Evolutionary conservation across 2,113 vertebrate genomes (phyloP), one percentile per base, ranked within the genome.

Genomic region (Rhizomys pruinosus): DNA sequence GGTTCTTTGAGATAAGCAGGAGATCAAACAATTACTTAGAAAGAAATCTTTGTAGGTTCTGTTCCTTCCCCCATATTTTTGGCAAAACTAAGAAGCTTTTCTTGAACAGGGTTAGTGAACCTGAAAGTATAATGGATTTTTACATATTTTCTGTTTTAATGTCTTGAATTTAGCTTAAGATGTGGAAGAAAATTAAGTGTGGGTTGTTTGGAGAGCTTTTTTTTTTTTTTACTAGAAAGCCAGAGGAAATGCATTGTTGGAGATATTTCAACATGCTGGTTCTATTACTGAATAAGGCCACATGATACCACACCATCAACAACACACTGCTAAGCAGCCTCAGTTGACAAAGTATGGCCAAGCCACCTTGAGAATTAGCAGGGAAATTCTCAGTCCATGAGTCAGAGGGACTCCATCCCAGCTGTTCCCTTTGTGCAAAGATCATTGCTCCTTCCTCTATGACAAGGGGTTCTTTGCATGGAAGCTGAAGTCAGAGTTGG

Each of bases 191-290:
- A 91, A 94, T 11, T 44, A 72, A 68, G 8, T 47, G 22, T 86
- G n/a, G 20, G 7, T 2, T 37, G 13, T 19, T 84, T 84, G 52
- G 42, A 91, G 64, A 32, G 37, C 63, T 20, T 27, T 87, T 81
- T 89, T 89, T 89, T 89, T 59, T 92, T 61, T 87, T 80, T 96
- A 85, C 91, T 95, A 84, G 93, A 94, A 94, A 91, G 47, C 63
- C 77, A 89, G 77, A 63, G 77, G 25, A 95, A 81, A 77, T 64
- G 22, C 61, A 69, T 32, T 3, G 76, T 73, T 95, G 47, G 84
- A 64, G 57, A 34, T 68, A 72, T 78, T 57, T 73, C 39, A 73
- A n/a, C 90, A 55, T 91, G 63, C 63, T 91, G 16, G 93, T 96
- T 92, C 47, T 93, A 23, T 87, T 96, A 84, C 47, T 96, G 59